A percentile compares a stretch with the other conserved stretches of the same genome.
These are phyloP conservation scores for Mareca strepera DNA, from an alignment of 2,797 vertebrate genomes.

Conservation along the genomic window DNA sequence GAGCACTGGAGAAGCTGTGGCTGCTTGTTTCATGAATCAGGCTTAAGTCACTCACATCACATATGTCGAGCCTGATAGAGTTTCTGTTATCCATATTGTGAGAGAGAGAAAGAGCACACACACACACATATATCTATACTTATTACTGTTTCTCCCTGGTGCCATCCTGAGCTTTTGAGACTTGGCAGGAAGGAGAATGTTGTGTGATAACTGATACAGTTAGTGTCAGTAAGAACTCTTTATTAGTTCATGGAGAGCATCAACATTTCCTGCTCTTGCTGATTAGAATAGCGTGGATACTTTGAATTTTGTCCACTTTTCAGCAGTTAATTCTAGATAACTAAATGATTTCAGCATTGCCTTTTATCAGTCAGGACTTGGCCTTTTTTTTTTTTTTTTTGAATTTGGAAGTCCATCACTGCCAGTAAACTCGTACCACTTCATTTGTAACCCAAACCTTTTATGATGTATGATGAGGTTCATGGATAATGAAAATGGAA, in stretches of 20 bases:
- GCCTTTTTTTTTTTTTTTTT: neutral
- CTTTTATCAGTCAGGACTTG: neutral
- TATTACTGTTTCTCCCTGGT: neutral
- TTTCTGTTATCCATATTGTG: neutral
- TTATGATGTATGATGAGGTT: neutral
- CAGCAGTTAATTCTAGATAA: neutral
- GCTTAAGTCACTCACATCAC: neutral
- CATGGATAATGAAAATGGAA: neutral
- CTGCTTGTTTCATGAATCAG: neutral
- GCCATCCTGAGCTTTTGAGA: neutral
- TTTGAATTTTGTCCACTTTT: neutral
- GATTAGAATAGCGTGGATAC: neutral
- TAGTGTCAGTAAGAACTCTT: neutral
- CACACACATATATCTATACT: neutral
- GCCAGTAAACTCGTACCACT: neutral
- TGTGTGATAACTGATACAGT: neutral
- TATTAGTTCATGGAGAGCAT: neutral
- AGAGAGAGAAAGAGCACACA: neutral
- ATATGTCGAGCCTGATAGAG: neutral
- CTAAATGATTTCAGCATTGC: neutral
- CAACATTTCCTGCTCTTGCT: neutral
- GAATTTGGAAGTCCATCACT: neutral
- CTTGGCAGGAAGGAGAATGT: neutral
- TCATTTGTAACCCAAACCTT: neutral
- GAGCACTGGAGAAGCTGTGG: neutral